phyloP scores from a whole-genome alignment of 2,113 vertebrate genomes.

The Syngnathoides biaculeatus region DNA sequence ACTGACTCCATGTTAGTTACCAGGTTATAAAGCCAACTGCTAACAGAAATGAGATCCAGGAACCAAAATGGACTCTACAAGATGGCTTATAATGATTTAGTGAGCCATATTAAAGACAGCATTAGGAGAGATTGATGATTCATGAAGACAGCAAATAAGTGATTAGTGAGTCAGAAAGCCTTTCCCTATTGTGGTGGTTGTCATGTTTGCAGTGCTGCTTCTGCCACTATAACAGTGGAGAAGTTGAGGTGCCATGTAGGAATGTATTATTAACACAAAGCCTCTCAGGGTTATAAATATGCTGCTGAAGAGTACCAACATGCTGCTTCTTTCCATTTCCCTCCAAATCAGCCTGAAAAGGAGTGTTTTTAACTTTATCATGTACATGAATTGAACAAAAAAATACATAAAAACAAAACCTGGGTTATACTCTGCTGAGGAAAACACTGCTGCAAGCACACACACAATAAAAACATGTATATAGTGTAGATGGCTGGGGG shows the following conservation, averaged over 20 bases:
- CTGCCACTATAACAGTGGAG: conserved; percentile 54
- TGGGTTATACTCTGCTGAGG: neutral
- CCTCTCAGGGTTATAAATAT: conserved; percentile 67
- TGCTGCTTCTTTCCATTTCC: conserved; percentile 25
- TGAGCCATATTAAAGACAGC: conserved; percentile 5
- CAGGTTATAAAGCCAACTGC: conserved; percentile 30
- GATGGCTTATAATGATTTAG: conserved; percentile 18
- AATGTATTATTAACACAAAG: conserved; percentile 62
- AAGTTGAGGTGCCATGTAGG: conserved; percentile 63
- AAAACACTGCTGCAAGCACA: neutral
- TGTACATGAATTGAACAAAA: neutral
- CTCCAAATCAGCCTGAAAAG: conserved; percentile 21
- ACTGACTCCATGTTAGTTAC: conserved; percentile 28
- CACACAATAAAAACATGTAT: conserved; percentile 15
- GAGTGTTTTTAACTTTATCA: neutral
- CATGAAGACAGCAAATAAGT: conserved; percentile 40
- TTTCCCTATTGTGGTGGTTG: conserved; percentile 9
- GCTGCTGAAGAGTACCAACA: conserved; percentile 41
- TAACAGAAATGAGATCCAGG: conserved; percentile 14
- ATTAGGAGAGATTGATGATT: conserved; percentile 6
- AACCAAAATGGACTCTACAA: conserved; percentile 8
- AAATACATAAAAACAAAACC: neutral
- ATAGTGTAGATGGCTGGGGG: conserved; percentile 17
- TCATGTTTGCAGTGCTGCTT: conserved; percentile 28
- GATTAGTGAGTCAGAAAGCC: conserved; percentile 22